These are phyloP conservation scores for Drosophila nr. perissopoda DNA, from an alignment of 2,888 invertebrate species.

Conservation along the genomic window DNA sequence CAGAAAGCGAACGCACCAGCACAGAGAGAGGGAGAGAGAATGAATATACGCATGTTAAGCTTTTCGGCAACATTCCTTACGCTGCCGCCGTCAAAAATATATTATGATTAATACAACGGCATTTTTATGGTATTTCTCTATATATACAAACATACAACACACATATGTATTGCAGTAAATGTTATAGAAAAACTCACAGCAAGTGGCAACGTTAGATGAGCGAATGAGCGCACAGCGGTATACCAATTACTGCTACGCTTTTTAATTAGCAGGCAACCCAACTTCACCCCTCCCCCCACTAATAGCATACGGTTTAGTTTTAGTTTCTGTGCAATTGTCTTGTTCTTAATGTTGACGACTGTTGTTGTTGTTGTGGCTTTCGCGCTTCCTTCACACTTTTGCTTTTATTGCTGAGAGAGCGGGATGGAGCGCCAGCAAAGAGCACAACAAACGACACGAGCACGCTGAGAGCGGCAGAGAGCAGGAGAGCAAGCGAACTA, in stretches of 20 bases:
- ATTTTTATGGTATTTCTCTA: slow-evolving; percentile 68
- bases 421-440: slow-evolving; percentile 12
- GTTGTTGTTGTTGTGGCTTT: slow-evolving; percentile 54
- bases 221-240: slow-evolving; percentile 64
- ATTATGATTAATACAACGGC: slow-evolving; percentile 76
- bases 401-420: slow-evolving; percentile 49
- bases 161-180: slow-evolving; percentile 15
- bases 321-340: slow-evolving; percentile 50
- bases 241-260: slow-evolving; percentile 77
- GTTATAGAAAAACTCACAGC: slow-evolving; percentile 48
- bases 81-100: slow-evolving; percentile 65
- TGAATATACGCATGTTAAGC: slow-evolving; percentile 42
- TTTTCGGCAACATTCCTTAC: slow-evolving; percentile 64
- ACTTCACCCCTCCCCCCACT: slow-evolving; percentile 1
- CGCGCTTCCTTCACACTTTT: slow-evolving; percentile 62
- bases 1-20: slow-evolving; percentile 48
- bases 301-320: slow-evolving; percentile 31
- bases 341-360: slow-evolving; percentile 27
- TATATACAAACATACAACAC: slow-evolving; percentile 25
- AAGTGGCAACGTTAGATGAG: slow-evolving; percentile 54
- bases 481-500: slow-evolving; percentile 8
- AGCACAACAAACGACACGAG: slow-evolving; percentile 32
- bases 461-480: slow-evolving; percentile 20
- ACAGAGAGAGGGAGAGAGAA: slow-evolving; percentile 17
- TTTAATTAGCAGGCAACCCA: slow-evolving; percentile 67